These are phyloP conservation scores for Listronotus oregonensis DNA, from an alignment of 1,140 invertebrate species.

Conservation along the genomic window DNA sequence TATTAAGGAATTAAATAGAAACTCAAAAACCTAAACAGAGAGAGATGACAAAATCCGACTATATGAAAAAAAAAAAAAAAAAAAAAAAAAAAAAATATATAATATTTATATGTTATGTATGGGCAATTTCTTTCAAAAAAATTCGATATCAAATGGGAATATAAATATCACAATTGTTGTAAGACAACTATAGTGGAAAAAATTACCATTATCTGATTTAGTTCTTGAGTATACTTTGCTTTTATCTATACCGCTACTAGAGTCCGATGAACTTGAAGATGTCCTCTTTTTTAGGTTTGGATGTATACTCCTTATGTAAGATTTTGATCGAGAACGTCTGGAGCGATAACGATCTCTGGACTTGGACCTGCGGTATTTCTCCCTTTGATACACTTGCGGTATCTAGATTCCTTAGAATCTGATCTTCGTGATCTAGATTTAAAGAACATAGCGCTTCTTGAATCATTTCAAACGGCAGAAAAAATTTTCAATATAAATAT, in stretches of 20 bases:
- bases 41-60: no score
- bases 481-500: no score
- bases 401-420: slow-evolving; percentile 39
- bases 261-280: slow-evolving; percentile 34
- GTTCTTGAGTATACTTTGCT: slow-evolving; percentile 23
- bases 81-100: no score
- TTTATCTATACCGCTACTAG: slow-evolving; percentile 25
- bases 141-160: no score
- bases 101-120: no score
- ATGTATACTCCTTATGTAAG: slow-evolving; percentile 46
- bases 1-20: no score
- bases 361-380: slow-evolving; percentile 35
- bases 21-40: no score
- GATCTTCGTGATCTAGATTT: slow-evolving; percentile 40
- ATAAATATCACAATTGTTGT: no score
- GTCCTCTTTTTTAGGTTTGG: slow-evolving; percentile 40
- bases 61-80: no score
- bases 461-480: slow-evolving; percentile 12
- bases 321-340: slow-evolving; percentile 44
- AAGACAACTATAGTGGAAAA: no score
- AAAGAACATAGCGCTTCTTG: slow-evolving; percentile 36
- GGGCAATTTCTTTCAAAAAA: no score
- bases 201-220: slow-evolving; percentile 17
- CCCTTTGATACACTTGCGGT: slow-evolving; percentile 18
- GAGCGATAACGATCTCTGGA: slow-evolving; percentile 42